Evolutionary conservation across 2,113 vertebrate genomes (phyloP).

Genomic region (Progne subis): DNA sequence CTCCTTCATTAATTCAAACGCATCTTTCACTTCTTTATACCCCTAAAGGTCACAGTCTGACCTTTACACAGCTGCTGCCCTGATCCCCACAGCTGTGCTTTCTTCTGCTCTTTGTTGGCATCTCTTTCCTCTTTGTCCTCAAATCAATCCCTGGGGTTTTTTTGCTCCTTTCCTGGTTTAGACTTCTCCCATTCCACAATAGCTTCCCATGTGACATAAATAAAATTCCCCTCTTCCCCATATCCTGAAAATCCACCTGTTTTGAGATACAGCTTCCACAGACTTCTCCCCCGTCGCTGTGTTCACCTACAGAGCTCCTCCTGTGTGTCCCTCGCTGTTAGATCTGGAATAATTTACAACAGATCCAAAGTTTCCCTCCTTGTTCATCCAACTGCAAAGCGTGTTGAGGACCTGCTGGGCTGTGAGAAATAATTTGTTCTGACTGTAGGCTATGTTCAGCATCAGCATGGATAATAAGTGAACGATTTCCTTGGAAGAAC

Average conservation of each 20-base stretch:
- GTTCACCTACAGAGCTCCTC: background rate
- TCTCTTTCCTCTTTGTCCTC: background rate
- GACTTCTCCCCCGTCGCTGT: background rate
- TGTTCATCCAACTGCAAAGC: background rate
- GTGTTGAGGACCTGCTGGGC: background rate
- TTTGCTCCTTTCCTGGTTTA: background rate
- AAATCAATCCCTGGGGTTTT: background rate
- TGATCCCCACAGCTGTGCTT: background rate
- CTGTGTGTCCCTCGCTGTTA: background rate
- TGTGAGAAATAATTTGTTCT: background rate
- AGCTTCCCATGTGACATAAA: background rate
- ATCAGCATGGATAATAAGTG: background rate
- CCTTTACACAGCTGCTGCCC: background rate
- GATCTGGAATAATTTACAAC: background rate
- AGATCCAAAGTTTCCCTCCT: background rate
- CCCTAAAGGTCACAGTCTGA: background rate
- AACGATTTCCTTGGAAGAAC: background rate
- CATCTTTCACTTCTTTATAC: background rate
- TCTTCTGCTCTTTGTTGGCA: background rate
- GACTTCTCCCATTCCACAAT: background rate
- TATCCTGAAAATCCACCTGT: background rate
- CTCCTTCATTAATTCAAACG: background rate
- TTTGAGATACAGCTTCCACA: background rate
- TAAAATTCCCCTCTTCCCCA: background rate
- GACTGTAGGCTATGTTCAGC: background rate